Base-by-base conservation (phyloP, 2,888 invertebrate genomes). In the Cheilosia soror region DNA sequence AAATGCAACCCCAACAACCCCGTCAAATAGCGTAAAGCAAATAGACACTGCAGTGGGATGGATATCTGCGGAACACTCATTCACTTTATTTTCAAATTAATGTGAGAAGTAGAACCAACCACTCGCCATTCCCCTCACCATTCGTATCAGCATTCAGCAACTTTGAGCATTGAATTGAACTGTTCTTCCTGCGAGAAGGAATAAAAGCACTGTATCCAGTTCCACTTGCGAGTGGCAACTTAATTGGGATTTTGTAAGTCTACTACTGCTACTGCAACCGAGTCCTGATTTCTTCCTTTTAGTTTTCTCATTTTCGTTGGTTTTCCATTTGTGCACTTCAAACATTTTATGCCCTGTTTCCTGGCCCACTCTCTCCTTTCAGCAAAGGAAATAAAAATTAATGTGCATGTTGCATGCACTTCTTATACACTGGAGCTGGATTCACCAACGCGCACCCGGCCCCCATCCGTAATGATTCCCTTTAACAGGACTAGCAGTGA, bases 71-170 rank as follows among this genome's bases (percentile, higher is more conserved):
- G 33, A 66, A 37, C 80, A 60, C 60, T 73, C 80, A 66, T 73
- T 73, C 80, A 73, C 66, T 80, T 80, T 80, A 68, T 53, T 80
- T 72, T 73, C 79, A 80, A 80, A 80, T 80, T 73, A 80, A 80
- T 80, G 80, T 60, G 49, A 73, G 73, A 68, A 80, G 42, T 49
- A 57, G 53, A 62, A 66, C 42, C 58, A 31, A 25, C 49, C 7
- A 13, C 65, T 6, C 4, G 27, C 2, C 1, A 7, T 2, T 4
- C 42, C n/a, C 9, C 31, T 11, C 13, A 2, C 20, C 49, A 29
- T 9, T 29, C 15, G 58, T 37, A 37, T 13, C 60, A 33, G 29
- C 27, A n/a, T 27, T 20, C 7, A 9, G 20, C 11, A 72, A 71
- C 80, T 80, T 73, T 51, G 71, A 60, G 66, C 66, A 60, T 47